Percentiles rank a stretch among this genome's conserved stretches.
Evolutionary conservation across 2,888 invertebrate genomes (phyloP).

Genomic region (Drosophila fulvimacula): DNA sequence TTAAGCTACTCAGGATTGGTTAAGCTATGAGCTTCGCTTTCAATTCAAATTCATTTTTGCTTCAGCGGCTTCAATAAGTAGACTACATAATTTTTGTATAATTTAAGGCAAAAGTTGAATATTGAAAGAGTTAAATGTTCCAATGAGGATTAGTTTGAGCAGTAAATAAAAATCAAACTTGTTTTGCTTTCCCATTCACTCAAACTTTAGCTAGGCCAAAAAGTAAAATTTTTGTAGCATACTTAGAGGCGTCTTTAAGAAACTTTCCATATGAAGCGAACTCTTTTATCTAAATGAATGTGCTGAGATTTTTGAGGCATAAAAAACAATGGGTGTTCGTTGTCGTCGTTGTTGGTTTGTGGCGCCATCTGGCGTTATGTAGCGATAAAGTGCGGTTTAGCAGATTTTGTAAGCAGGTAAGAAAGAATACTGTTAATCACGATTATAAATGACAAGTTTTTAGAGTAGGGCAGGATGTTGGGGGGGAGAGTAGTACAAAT

Average conservation of each 20-base stretch:
- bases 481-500: constrained; percentile 19
- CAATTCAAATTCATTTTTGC: neutral
- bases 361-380: constrained; percentile 51
- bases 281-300: constrained; percentile 1
- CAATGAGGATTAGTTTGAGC: too few relatives aligned
- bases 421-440: constrained; percentile 45
- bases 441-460: constrained; percentile 47
- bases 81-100: neutral
- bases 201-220: neutral
- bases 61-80: neutral
- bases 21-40: neutral
- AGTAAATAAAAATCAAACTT: neutral
- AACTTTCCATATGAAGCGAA: neutral
- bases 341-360: constrained; percentile 2
- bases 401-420: constrained; percentile 21
- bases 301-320: neutral
- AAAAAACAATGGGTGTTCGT: neutral
- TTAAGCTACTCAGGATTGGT: neutral
- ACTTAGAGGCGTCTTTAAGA: neutral
- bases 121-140: too few relatives aligned
- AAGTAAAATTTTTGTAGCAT: neutral
- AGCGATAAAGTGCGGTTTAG: constrained; percentile 39
- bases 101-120: neutral
- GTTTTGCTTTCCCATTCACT: neutral
- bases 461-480: neutral